A percentile compares a stretch with the other conserved stretches of the same genome.
These are phyloP conservation scores for Drosophila ezoana DNA, from an alignment of 2,888 invertebrate genomes.

Conservation along the genomic window DNA sequence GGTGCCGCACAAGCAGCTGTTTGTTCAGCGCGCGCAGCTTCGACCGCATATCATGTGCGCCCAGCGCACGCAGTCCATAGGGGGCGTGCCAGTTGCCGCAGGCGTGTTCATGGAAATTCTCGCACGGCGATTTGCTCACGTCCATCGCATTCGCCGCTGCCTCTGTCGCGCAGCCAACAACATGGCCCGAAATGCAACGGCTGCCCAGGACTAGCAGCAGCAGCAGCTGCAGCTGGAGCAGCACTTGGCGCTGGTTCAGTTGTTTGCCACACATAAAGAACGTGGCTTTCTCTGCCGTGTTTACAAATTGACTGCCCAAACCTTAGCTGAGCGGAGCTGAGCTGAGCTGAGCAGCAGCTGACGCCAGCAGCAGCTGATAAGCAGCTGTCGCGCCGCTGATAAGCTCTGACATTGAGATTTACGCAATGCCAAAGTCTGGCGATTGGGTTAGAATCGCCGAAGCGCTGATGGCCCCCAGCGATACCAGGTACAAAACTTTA, in stretches of 20 bases:
- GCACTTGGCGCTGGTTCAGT: background rate
- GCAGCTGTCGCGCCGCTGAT: constrained; percentile 15
- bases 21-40: constrained; percentile 70
- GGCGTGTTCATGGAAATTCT: constrained; percentile 93
- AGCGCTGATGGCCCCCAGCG: background rate
- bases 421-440: constrained; percentile 44
- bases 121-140: constrained; percentile 88
- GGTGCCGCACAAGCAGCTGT: constrained; percentile 62
- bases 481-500: background rate
- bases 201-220: background rate
- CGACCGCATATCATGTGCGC: constrained; percentile 70
- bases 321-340: background rate
- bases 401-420: constrained; percentile 52
- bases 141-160: constrained; percentile 59
- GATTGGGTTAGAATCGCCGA: constrained; percentile 22
- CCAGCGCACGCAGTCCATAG: constrained; percentile 51
- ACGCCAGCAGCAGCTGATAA: constrained; percentile 21
- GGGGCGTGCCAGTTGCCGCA: constrained; percentile 91
- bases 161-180: background rate
- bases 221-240: background rate
- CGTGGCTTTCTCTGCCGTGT: background rate
- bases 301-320: background rate
- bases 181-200: background rate
- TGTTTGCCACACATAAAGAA: background rate
- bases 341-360: background rate